phyloP scores from a whole-genome alignment of 92 coral and sea anemone species.

The Phenganax stokvisi region DNA sequence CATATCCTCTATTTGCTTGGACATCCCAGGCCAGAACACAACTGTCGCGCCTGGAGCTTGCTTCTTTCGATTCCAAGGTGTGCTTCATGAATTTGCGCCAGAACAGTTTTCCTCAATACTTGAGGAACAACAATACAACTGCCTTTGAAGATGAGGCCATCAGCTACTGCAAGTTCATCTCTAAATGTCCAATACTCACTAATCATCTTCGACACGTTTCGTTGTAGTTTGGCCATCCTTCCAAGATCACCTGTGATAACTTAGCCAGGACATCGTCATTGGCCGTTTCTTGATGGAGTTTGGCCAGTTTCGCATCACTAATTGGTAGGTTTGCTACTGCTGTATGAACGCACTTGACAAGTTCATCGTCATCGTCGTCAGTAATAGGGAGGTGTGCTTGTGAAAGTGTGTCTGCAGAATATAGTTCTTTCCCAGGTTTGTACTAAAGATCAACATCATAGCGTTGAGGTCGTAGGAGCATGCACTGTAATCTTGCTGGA shows the following conservation, averaged over 20 bases:
- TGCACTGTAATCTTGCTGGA: slow-evolving; percentile 25
- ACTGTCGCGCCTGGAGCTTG: slow-evolving; percentile 24
- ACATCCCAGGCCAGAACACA: slow-evolving; percentile 40
- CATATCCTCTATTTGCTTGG: slow-evolving; percentile 29
- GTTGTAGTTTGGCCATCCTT: slow-evolving; percentile 28
- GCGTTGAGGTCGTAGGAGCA: slow-evolving; percentile 18
- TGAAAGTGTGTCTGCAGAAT: background rate
- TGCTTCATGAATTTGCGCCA: slow-evolving; percentile 31
- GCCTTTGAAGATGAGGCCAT: slow-evolving; percentile 22
- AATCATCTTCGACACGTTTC: background rate
- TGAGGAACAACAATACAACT: slow-evolving; percentile 15
- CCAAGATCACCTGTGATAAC: background rate
- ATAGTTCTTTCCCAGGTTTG: background rate
- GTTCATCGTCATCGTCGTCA: slow-evolving; percentile 3
- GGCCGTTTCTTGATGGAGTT: slow-evolving; percentile 11
- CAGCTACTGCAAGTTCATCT: slow-evolving; percentile 16
- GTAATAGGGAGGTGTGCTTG: background rate
- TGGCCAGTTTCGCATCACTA: slow-evolving; percentile 9
- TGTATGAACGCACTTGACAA: slow-evolving; percentile 1
- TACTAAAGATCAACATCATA: background rate
- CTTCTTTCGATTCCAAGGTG: slow-evolving; percentile 34
- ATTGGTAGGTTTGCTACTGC: slow-evolving; percentile 15
- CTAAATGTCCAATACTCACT: slow-evolving; percentile 22
- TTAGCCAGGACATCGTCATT: slow-evolving; percentile 16
- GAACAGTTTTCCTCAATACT: slow-evolving; percentile 7